These are phyloP conservation scores for Gymnosoma rotundatum DNA, from an alignment of 2,888 invertebrate genomes.

Conservation along the genomic window DNA sequence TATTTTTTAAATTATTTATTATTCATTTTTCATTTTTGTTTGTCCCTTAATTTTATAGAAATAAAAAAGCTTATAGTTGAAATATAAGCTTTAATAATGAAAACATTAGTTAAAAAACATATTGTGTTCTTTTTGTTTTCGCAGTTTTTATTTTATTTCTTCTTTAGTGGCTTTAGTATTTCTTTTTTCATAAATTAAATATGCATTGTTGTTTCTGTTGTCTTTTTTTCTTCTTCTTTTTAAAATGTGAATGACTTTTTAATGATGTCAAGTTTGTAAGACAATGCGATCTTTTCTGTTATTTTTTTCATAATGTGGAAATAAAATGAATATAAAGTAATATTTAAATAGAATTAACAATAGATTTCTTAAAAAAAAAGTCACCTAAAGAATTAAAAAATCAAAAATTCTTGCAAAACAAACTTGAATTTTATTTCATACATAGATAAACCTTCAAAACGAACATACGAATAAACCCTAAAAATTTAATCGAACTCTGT, in stretches of 20 bases:
- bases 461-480: no score
- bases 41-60: no score
- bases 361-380: background rate
- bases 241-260: conserved; percentile 62
- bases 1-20: no score
- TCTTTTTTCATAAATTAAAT: conserved; percentile 6
- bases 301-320: conserved; percentile 29
- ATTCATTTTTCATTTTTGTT: no score
- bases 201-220: background rate
- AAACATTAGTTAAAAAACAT: background rate
- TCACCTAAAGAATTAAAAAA: no score
- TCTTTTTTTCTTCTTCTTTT: background rate
- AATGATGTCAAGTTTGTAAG: conserved; percentile 65
- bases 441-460: no score
- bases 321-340: background rate
- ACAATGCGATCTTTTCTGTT: conserved; percentile 12
- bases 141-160: background rate
- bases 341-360: background rate
- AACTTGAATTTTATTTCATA: no score
- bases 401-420: no score
- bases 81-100: no score
- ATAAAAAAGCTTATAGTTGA: no score
- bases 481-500: no score
- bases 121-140: conserved; percentile 1
- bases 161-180: background rate